phyloP scores from a whole-genome alignment of 2,888 invertebrate genomes.

The Thecophora atra region DNA sequence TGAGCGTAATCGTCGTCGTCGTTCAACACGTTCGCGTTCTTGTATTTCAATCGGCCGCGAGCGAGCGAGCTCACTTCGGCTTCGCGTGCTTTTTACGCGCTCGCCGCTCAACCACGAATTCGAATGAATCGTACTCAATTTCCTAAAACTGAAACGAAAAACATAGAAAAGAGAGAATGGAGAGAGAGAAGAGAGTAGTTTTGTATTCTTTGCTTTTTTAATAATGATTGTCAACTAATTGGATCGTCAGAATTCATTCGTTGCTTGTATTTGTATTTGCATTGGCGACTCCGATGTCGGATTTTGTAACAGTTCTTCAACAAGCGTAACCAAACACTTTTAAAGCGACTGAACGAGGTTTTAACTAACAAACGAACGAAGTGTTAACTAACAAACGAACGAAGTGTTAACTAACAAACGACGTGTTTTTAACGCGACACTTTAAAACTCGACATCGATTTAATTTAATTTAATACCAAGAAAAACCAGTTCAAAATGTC shows the following conservation, averaged over 20 bases:
- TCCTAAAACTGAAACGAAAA: conserved; percentile 42
- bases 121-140: conserved; percentile 24
- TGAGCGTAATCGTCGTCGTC: too few species aligned
- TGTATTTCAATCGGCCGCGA: conserved; percentile 6
- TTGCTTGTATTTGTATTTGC: conserved; percentile 21
- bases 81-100: conserved; percentile 19
- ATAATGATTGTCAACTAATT: neutral
- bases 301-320: too few species aligned
- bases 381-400: too few species aligned
- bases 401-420: too few species aligned
- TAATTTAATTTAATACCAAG: neutral
- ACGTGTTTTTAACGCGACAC: neutral
- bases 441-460: neutral
- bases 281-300: too few species aligned
- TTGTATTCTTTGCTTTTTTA: conserved; percentile 14
- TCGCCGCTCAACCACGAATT: conserved; percentile 7
- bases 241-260: conserved; percentile 1
- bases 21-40: conserved; percentile 4
- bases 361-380: too few species aligned
- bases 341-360: too few species aligned
- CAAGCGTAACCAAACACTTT: too few species aligned
- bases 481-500: conserved; percentile 6
- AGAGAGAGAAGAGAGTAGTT: conserved; percentile 10
- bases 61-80: neutral
- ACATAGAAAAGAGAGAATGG: conserved; percentile 29